These are phyloP conservation scores for Chaetops frenatus DNA, from an alignment of 2,113 vertebrate species.

Conservation along the genomic window DNA sequence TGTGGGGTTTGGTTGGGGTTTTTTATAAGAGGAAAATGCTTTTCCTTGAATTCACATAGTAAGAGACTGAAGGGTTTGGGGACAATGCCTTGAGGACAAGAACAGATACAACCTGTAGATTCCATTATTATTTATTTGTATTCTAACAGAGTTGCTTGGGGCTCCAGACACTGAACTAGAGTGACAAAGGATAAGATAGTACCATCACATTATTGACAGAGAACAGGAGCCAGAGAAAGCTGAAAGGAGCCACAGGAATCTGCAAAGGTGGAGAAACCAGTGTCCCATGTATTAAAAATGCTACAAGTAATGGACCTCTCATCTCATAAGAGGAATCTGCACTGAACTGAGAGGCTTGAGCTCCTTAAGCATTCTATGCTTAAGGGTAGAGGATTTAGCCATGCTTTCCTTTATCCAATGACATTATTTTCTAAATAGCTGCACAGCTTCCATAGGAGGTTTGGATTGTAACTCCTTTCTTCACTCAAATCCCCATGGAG, in stretches of 20 bases:
- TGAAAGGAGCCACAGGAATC: not conserved
- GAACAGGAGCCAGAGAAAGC: not conserved
- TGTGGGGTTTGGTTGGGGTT: not conserved
- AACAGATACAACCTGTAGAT: not conserved
- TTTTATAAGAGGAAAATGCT: not conserved
- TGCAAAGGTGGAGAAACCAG: not conserved
- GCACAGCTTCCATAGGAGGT: not conserved
- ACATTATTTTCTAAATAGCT: not conserved
- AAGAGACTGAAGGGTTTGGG: not conserved
- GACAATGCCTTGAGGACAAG: not conserved
- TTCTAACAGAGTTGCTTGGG: not conserved
- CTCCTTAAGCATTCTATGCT: not conserved
- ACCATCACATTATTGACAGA: not conserved
- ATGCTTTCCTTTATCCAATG: not conserved
- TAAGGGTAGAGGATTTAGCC: not conserved
- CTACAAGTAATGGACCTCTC: not conserved
- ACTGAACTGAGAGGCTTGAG: not conserved
- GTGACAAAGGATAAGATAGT: not conserved
- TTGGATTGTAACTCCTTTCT: not conserved
- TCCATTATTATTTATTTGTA: not conserved
- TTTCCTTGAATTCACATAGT: not conserved
- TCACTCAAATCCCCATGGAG: not conserved
- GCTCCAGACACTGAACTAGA: not conserved
- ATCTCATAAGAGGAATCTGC: not conserved
- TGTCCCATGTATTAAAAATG: not conserved